Evolutionary conservation across 1,140 invertebrate genomes (phyloP).

Genomic region (Lasioglossum albipes): DNA sequence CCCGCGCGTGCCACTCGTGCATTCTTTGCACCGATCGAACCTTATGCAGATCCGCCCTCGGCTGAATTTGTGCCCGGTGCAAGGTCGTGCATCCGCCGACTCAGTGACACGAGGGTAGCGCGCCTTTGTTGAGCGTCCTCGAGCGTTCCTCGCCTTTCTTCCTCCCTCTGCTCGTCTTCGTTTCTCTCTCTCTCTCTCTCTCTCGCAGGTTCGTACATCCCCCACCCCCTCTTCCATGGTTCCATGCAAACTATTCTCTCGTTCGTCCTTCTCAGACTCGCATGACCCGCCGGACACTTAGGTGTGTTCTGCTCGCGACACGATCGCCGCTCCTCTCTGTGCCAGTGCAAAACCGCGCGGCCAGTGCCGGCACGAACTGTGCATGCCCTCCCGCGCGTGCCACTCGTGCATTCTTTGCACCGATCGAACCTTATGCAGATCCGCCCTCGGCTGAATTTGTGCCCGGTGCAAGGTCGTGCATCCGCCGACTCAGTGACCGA

Average conservation of each 20-base stretch:
- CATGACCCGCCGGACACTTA: neutral
- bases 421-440: conserved; percentile 49
- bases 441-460: conserved; percentile 38
- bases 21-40: conserved; percentile 49
- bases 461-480: conserved; percentile 38
- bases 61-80: conserved; percentile 43
- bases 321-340: conserved; percentile 33
- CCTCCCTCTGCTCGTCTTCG: neutral
- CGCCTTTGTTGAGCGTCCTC: conserved; percentile 55
- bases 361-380: conserved; percentile 42
- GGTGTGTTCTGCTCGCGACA: conserved; percentile 40
- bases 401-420: conserved; percentile 45
- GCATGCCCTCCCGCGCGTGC: conserved; percentile 46
- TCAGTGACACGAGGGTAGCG: conserved; percentile 50
- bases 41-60: conserved; percentile 36
- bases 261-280: neutral
- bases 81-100: conserved; percentile 36
- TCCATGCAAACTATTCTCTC: too few relatives aligned
- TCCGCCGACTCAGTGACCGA: conserved; percentile 24
- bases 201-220: too few relatives aligned
- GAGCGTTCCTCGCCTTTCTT: conserved; percentile 15
- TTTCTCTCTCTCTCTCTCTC: too few relatives aligned
- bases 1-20: conserved; percentile 46
- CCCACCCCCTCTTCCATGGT: too few relatives aligned
- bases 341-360: conserved; percentile 33